Percentiles rank a stretch among this genome's conserved stretches.
Evolutionary conservation across 2,113 vertebrate genomes (phyloP).

Genomic region (Tetrax tetrax): DNA sequence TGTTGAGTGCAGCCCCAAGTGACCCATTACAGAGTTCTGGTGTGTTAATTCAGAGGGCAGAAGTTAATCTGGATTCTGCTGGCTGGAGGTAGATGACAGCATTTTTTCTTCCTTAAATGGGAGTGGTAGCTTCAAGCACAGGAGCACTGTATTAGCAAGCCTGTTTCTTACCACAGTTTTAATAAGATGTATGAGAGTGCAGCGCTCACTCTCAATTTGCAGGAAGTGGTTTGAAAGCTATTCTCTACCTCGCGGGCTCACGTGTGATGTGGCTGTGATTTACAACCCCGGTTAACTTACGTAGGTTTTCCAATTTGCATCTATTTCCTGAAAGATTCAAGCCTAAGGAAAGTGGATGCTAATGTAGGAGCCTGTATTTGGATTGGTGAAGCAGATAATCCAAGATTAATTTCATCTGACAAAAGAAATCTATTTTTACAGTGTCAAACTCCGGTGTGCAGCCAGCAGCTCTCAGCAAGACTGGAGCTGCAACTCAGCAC

Average conservation of each 20-base stretch:
- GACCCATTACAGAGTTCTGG: background rate
- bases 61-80: background rate
- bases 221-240: slow-evolving; percentile 39
- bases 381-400: slow-evolving; percentile 75
- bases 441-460: slow-evolving; percentile 28
- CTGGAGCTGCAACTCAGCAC: slow-evolving; percentile 9
- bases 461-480: slow-evolving; percentile 25
- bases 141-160: background rate
- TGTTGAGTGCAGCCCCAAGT: background rate
- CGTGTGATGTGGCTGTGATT: slow-evolving; percentile 18
- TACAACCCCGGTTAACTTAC: slow-evolving; percentile 18
- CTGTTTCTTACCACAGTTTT: background rate
- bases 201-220: slow-evolving; percentile 34
- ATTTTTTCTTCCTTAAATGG: background rate
- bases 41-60: background rate
- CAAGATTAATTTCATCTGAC: slow-evolving; percentile 74
- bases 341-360: slow-evolving; percentile 64
- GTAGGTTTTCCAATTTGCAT: slow-evolving; percentile 65
- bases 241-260: slow-evolving; percentile 27
- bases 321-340: slow-evolving; percentile 62
- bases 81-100: background rate
- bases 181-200: slow-evolving; percentile 1
- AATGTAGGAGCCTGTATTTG: slow-evolving; percentile 55
- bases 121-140: background rate
- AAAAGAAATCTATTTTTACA: slow-evolving; percentile 65